Evolutionary conservation across 1,140 invertebrate genomes (phyloP), one percentile per base, ranked within the genome.

Genomic region (Zeugodacus cucurbitae): DNA sequence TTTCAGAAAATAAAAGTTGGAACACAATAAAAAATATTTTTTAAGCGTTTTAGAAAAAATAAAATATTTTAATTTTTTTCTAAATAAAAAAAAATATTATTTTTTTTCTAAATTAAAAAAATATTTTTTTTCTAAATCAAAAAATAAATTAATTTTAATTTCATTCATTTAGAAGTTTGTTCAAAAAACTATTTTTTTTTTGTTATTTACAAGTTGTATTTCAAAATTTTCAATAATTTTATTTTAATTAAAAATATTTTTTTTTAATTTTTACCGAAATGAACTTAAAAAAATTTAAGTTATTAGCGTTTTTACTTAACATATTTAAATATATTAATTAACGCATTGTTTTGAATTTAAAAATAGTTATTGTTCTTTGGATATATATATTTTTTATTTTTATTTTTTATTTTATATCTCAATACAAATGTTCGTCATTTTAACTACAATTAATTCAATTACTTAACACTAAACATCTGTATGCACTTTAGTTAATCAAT

Each of bases 281-380:
- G 58, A 59, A 59, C 44, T 48, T 48, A 48, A 54, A 54, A 20
- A 62, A n/a, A 62, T 62, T 26, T 26, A 1, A 2, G n/a, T 44
- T 0, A 5, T 29, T 54, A 41, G 17, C 41, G 37, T 14, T 48
- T n/a, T 82, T 11, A 82, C n/a, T 48, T 48, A 48, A 82, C 74
- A 82, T 48, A 54, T 44, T 82, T 54, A 82, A 14, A 82, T 48
- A 82, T 4, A 82, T 48, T n/a, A 82, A 22, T 48, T 26, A 82
- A 37, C 74, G 41, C 74, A 82, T 17, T 22, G 34, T 17, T 54
- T 29, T 86, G 48, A 44, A 48, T 86, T 86, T 86, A 87, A 87
- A 62, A 87, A 48, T 87, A 87, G n/a, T 87, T 87, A 87, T 87
- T 87, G 87, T 87, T 87, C 64, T 48, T 70, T 87, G 34, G 87